Conservation (phyloP, 2,888 invertebrate genomes). For the Halictus quadricinctus region DNA sequence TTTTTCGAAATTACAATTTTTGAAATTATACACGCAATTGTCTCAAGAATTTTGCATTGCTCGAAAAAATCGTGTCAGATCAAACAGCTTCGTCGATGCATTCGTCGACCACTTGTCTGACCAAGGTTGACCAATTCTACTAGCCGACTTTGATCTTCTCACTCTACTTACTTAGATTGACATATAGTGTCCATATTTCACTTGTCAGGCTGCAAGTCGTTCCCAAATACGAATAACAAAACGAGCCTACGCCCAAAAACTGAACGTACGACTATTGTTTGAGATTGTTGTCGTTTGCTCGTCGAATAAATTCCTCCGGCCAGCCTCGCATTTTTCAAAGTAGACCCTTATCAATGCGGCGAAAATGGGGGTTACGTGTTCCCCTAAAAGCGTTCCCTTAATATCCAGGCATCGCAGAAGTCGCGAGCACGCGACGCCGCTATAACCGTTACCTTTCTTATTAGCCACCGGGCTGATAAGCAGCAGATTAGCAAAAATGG, state of each 20-base stretch:
- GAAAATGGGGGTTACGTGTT: slow-evolving; percentile 37
- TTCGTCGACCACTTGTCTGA: no score
- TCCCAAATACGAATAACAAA: no score
- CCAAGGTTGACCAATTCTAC: no score
- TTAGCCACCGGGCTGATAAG: slow-evolving; percentile 94
- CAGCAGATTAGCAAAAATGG: slow-evolving; percentile 95
- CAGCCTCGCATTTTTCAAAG: background rate
- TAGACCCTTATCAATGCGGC: slow-evolving; percentile 21
- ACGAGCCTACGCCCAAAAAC: background rate
- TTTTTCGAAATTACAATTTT: no score
- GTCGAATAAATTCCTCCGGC: background rate
- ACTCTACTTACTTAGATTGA: no score
- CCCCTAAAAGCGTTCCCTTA: slow-evolving; percentile 32
- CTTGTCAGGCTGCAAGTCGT: no score
- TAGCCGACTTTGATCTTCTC: no score
- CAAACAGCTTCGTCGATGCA: no score
- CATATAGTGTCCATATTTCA: no score
- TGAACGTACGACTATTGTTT: background rate
- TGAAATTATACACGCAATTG: no score
- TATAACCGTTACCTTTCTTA: slow-evolving; percentile 79
- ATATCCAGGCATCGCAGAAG: slow-evolving; percentile 43
- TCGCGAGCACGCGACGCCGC: slow-evolving; percentile 40
- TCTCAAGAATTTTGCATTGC: no score
- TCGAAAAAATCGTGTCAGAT: no score
- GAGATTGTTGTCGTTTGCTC: background rate